A percentile compares a stretch with the other conserved stretches of the same genome.
These are phyloP conservation scores for Lepidocyrtinus sp. DNA, from an alignment of 2,888 invertebrate genomes.

Conservation along the genomic window DNA sequence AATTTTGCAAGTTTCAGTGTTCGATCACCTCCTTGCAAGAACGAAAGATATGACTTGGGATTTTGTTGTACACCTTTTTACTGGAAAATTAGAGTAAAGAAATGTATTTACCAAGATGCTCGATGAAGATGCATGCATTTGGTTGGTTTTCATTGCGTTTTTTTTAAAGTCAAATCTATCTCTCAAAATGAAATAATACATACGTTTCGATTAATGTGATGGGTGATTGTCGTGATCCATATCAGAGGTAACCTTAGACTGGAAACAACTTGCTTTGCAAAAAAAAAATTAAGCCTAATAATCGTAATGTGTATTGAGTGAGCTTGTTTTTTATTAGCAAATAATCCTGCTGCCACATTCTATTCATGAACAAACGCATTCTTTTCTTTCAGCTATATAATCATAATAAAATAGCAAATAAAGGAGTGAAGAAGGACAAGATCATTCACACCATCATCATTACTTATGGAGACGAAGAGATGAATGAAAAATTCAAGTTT, in stretches of 20 bases:
- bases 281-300: conserved; percentile 12
- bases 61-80: neutral
- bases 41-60: neutral
- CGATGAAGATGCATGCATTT: conserved; percentile 6
- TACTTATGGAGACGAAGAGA: conserved; percentile 1
- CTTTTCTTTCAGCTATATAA: conserved; percentile 1
- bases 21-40: neutral
- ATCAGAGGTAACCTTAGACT: conserved; percentile 1
- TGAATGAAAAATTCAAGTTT: conserved; percentile 19
- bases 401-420: conserved; percentile 20
- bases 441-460: conserved; percentile 17
- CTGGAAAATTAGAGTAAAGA: neutral
- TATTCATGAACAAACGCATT: conserved; percentile 10
- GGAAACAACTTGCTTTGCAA: neutral
- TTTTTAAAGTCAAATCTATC: conserved; percentile 7
- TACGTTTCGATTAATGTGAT: conserved; percentile 17
- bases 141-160: neutral
- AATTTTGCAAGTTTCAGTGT: conserved; percentile 1
- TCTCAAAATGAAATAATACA: neutral
- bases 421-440: conserved; percentile 16
- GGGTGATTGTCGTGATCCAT: conserved; percentile 9
- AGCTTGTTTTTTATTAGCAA: conserved; percentile 5
- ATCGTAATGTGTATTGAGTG: neutral
- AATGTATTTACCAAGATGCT: neutral
- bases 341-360: conserved; percentile 6